Evolutionary conservation across 2,113 vertebrate genomes (phyloP).

Genomic region (Vicugna pacos): DNA sequence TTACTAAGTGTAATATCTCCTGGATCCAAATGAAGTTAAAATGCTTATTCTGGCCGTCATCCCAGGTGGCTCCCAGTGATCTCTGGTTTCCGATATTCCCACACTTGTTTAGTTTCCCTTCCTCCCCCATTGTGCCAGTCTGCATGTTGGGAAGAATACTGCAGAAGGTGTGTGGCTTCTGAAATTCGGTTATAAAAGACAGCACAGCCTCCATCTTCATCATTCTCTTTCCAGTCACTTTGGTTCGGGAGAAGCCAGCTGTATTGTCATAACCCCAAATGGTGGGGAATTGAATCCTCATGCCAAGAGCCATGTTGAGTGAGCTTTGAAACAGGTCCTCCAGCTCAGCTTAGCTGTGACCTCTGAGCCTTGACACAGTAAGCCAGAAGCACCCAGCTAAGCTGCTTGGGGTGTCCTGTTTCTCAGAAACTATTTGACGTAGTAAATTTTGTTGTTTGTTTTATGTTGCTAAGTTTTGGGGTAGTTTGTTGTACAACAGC

Average conservation of each 20-base stretch:
- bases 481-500: background rate
- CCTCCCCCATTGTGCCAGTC: background rate
- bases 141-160: background rate
- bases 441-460: background rate
- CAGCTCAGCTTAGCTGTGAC: background rate
- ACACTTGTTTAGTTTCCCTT: background rate
- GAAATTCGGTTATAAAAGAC: background rate
- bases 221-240: background rate
- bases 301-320: background rate
- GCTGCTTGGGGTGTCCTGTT: background rate
- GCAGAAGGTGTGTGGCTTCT: background rate
- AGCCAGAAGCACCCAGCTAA: background rate
- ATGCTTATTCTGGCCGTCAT: background rate
- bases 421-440: background rate
- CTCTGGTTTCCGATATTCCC: background rate
- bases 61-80: background rate
- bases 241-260: background rate
- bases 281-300: background rate
- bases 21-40: background rate
- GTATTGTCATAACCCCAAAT: background rate
- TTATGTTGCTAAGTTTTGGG: background rate
- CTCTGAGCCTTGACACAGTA: background rate
- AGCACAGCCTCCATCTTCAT: background rate
- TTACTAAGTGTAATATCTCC: background rate
- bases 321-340: background rate